These are phyloP conservation scores for Prionailurus viverrinus DNA, from an alignment of 2,113 vertebrate species.

Conservation along the genomic window DNA sequence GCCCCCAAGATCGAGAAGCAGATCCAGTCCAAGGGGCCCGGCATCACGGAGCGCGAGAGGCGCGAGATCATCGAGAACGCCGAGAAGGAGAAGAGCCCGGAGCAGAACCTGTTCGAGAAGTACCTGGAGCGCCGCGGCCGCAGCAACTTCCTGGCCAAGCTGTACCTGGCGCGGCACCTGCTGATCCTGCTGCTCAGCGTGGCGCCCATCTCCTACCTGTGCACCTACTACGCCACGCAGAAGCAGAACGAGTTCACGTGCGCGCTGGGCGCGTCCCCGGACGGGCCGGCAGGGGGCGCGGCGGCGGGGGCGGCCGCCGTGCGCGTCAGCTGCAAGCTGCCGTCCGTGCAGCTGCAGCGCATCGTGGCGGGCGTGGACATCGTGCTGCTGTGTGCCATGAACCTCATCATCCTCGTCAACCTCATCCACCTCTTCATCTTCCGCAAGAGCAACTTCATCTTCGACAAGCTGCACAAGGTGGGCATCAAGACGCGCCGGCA, in stretches of 20 bases:
- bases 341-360: slow-evolving; percentile 97
- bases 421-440: slow-evolving; percentile 98
- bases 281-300: slow-evolving; percentile 84
- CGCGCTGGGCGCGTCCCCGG: slow-evolving; percentile 94
- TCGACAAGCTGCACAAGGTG: slow-evolving; percentile 99
- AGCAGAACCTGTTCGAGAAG: slow-evolving; percentile 99
- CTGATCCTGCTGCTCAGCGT: slow-evolving; percentile 98
- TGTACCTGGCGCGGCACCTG: slow-evolving; percentile 96
- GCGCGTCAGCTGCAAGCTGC: slow-evolving; percentile 97
- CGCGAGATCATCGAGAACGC: slow-evolving; percentile 99
- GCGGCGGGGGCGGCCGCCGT: slow-evolving; percentile 86
- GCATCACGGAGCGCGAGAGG: slow-evolving; percentile 96
- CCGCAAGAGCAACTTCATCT: slow-evolving; percentile 99
- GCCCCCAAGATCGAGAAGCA: slow-evolving; percentile 99
- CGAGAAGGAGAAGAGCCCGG: slow-evolving; percentile 98
- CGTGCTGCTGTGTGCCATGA: slow-evolving; percentile 95
- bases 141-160: slow-evolving; percentile 98
- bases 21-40: slow-evolving; percentile 98
- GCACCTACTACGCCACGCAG: slow-evolving; percentile 96
- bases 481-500: slow-evolving; percentile 97
- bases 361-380: slow-evolving; percentile 98
- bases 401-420: slow-evolving; percentile 97
- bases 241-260: slow-evolving; percentile 99
- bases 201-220: slow-evolving; percentile 97
- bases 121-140: slow-evolving; percentile 97